Base-by-base conservation (phyloP, 35 echinoderm and acorn worm genomes). In the Chiridota heheva region DNA sequence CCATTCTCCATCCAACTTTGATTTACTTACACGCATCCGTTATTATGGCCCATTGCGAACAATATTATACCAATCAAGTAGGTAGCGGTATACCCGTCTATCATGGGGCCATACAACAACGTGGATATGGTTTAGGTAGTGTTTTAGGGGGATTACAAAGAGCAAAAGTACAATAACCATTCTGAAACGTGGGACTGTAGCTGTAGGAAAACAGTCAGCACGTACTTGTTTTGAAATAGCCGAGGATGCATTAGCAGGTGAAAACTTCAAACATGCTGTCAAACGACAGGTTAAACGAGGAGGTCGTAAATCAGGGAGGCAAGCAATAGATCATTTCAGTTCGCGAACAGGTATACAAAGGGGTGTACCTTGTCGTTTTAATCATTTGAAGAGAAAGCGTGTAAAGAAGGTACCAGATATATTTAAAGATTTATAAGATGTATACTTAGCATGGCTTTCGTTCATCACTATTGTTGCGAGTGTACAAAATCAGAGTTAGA, bases 401-500 rank as follows among this genome's bases (percentile, higher is more conserved):
- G 39, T 13, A 65, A 65, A 88, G 47, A 73, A 84, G 65, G 36
- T 72, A 47, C 55, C 70, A 7, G 40, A 37, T 39, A 68, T 68
- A 36, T 68, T 68, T 38, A 37, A 68, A 29, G 61, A 65, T 65
- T 35, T 65, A 36, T 68, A 68, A 36, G 3, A 65, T 29, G 28
- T 40, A 1, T 60, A 42, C 60, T 61, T 37, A 68, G 34, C 64
- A 68, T 68, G 64, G 34, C 87, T 68, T 16, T 68, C 7, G 34
- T 68, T 36, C 64, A 68, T 37, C 31, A 68, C 34, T 30, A 30
- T 37, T 68, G 31, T 5, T 37, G 64, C 64, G 64, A 68, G 40
- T 68, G 64, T 37, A 68, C 64, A 68, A 68, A 88, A 33, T 88
- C 86, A 24, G 86, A 88, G 36, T 60, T 80, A 16, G 86, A 88